A percentile compares a stretch with the other conserved stretches of the same genome.
Evolutionary conservation across 1,140 invertebrate species (phyloP).

Genomic region (Magallana gigas): DNA sequence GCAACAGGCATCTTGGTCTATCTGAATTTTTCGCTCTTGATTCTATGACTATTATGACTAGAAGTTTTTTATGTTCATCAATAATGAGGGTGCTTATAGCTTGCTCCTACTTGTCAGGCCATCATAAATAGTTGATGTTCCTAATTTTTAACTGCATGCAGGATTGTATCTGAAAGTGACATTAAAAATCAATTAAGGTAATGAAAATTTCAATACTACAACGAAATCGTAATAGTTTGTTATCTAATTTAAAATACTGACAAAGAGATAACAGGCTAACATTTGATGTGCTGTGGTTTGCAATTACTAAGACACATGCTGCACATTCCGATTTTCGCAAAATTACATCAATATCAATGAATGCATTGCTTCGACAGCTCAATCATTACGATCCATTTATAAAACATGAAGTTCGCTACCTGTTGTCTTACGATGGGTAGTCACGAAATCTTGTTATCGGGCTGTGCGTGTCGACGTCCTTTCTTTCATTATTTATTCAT

Average conservation of each 20-base stretch:
- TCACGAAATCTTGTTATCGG: constrained; percentile 19
- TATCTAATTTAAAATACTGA: too few species aligned
- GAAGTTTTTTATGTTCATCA: constrained; percentile 6
- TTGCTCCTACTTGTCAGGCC: background rate
- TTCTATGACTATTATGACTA: background rate
- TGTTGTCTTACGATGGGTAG: constrained; percentile 5
- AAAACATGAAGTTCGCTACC: constrained; percentile 5
- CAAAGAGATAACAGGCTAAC: too few species aligned
- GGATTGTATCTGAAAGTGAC: background rate
- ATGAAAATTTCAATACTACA: too few species aligned
- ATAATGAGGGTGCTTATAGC: background rate
- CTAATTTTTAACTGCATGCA: background rate
- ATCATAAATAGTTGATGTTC: constrained; percentile 15
- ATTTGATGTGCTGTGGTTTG: too few species aligned
- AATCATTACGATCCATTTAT: background rate
- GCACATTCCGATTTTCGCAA: background rate
- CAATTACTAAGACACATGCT: too few species aligned
- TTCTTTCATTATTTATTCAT: constrained; percentile 25
- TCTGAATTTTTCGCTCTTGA: background rate
- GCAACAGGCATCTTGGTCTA: constrained; percentile 74
- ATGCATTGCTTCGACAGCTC: background rate
- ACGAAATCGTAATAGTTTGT: too few species aligned
- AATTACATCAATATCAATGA: background rate
- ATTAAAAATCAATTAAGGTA: background rate
- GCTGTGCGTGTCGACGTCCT: background rate